Evolutionary conservation across 2,113 vertebrate genomes (phyloP), one percentile per base, ranked within the genome.

Genomic region (Rynchops niger): DNA sequence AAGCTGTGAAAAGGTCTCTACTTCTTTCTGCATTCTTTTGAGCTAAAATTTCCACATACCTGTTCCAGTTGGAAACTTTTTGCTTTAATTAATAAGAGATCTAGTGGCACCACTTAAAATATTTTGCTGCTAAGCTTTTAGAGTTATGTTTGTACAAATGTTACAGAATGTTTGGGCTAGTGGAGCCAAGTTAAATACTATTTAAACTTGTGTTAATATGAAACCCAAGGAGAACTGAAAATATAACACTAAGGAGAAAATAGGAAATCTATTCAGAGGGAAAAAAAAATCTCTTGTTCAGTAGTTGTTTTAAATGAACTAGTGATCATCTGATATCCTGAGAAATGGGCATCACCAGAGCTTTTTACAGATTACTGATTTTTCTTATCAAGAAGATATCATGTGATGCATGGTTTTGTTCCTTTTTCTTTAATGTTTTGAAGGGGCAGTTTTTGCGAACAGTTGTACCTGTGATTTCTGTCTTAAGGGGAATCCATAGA

Each of bases 151-250:
- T 96, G 67, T 86, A 82, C 55, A 91, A 93, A 95, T 73, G 70
- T 94, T 95, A 87, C n/a, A 67, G 87, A 87, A 86, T 90, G 63
- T 88, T 97, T 93, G 71, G 95, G 84, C 45, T 81, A 62, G 47
- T 62, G 82, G 59, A 88, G 87, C 93, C 87, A 93, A 94, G 86
- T 88, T 96, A 97, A 95, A 94, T 88, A 95, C 89, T 94, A 82
- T 94, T 89, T 86, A 80, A 85, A 77, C 96, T 95, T 90, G 74
- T 66, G 85, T 97, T 87, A 93, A 93, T 82, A 93, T 55, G 78
- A 94, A 95, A 90, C 70, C 26, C 40, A 19, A 91, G 78, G 55
- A 90, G 85, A 94, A 73, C 53, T 93, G 78, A 70, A 89, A 91
- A 82, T 85, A 26, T 19, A 63, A 55, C 13, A 18, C 72, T 6